phyloP scores from a whole-genome alignment of 2,797 vertebrate genomes.

The Notolepis coatsorum region DNA sequence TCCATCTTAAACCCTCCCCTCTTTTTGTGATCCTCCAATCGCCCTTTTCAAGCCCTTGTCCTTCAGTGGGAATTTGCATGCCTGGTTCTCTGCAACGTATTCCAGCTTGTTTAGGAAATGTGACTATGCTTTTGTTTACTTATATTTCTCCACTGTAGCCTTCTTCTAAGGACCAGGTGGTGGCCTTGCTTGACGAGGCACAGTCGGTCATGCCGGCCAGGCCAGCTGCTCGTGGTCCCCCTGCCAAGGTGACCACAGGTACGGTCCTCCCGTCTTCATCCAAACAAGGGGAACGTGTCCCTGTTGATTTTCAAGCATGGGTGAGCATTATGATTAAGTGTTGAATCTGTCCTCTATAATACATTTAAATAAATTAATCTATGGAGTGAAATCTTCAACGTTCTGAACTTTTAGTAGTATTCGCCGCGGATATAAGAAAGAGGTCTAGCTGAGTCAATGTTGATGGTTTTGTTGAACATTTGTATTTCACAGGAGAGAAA shows the following conservation, averaged over 20 bases:
- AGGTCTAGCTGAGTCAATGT: too few species aligned
- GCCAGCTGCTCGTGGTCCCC: constrained; percentile 68
- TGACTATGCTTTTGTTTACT: background rate
- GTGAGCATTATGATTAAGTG: background rate
- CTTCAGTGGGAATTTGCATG: background rate
- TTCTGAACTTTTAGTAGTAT: too few species aligned
- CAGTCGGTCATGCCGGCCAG: constrained; percentile 88
- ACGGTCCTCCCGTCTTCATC: constrained; percentile 26
- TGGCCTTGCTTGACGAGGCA: constrained; percentile 89
- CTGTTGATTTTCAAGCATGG: background rate
- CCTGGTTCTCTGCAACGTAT: too few species aligned
- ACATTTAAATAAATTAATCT: too few species aligned
- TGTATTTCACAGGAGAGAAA: too few species aligned
- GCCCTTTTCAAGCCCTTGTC: too few species aligned
- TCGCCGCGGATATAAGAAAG: too few species aligned
- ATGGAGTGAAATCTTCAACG: too few species aligned
- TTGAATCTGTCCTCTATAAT: background rate
- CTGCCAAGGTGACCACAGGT: constrained; percentile 79
- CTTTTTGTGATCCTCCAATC: background rate
- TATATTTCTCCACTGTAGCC: constrained; percentile 69
- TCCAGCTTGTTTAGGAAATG: too few species aligned
- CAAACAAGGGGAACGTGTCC: background rate
- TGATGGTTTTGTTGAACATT: too few species aligned
- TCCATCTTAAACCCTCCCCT: too few species aligned
- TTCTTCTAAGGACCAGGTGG: constrained; percentile 89